Evolutionary conservation across 2,113 vertebrate genomes (phyloP).

Genomic region (Sula dactylatra): DNA sequence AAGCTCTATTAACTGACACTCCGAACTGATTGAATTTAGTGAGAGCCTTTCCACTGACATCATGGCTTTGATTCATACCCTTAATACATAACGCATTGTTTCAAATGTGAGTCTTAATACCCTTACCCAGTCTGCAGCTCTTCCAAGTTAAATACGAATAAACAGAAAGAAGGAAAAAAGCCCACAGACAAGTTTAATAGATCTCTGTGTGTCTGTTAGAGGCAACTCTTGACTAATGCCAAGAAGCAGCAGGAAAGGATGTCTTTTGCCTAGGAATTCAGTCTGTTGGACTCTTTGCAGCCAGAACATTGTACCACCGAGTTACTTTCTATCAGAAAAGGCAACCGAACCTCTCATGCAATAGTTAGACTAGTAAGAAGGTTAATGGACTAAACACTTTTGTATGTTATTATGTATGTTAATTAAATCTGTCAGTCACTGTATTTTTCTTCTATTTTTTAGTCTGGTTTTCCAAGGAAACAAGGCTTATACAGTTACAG

Average conservation of each 20-base stretch:
- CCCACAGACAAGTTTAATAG: neutral
- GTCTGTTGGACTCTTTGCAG: neutral
- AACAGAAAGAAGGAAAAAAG: neutral
- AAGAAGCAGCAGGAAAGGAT: neutral
- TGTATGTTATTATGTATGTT: neutral
- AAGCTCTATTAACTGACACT: neutral
- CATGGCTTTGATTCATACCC: slow-evolving; percentile 20
- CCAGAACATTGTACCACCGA: fast-evolving
- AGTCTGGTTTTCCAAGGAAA: neutral
- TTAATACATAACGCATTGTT: neutral
- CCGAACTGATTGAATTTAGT: neutral
- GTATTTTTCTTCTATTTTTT: slow-evolving; percentile 26
- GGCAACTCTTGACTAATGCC: neutral
- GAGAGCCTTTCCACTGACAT: slow-evolving; percentile 28
- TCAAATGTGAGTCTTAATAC: neutral
- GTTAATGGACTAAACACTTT: neutral
- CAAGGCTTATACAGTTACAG: neutral
- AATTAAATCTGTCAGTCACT: neutral
- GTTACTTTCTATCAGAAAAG: neutral
- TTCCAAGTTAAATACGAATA: neutral
- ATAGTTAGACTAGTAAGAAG: neutral
- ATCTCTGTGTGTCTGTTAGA: neutral
- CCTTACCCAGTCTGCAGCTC: neutral
- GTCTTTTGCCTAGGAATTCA: neutral
- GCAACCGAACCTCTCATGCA: neutral